Conservation (phyloP, 2,113 vertebrate genomes). For the Boulengeromyrus knoepffleri region DNA sequence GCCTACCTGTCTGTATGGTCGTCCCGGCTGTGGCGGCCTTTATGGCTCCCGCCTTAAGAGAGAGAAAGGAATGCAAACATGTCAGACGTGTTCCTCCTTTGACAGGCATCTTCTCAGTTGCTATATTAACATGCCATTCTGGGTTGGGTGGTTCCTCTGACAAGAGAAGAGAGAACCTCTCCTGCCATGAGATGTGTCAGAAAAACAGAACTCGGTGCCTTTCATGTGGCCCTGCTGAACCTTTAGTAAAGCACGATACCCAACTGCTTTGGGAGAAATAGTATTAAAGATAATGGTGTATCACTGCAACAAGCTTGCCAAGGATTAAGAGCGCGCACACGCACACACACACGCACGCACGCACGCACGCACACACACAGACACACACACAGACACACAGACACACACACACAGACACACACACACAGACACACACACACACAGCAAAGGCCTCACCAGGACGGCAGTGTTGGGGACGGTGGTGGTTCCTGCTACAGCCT, state of each 20-base stretch:
- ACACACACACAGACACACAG: not conserved
- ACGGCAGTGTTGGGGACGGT: constrained; percentile 79
- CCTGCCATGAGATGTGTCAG: not conserved
- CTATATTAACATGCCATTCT: not conserved
- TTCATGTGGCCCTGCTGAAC: not conserved
- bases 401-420: not conserved
- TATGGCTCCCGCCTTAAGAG: constrained; percentile 77
- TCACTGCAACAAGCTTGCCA: not conserved
- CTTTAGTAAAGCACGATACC: not conserved
- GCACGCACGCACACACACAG: not conserved
- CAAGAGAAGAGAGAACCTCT: not conserved
- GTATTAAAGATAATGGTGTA: not conserved
- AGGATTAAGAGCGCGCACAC: not conserved
- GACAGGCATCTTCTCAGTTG: not conserved
- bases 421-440: not conserved
- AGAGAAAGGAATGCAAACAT: constrained; percentile 30
- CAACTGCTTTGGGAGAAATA: not conserved
- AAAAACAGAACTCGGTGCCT: not conserved
- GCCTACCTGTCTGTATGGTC: constrained; percentile 81
- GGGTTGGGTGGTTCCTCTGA: not conserved
- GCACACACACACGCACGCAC: not conserved
- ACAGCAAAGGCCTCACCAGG: constrained; percentile 66
- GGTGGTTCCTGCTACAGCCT: constrained; percentile 65
- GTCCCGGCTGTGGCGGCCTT: constrained; percentile 81
- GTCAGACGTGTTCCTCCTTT: not conserved